A percentile compares a stretch with the other conserved stretches of the same genome.
Conservation (phyloP, 2,113 vertebrate species). For the Eurystomus gularis region DNA sequence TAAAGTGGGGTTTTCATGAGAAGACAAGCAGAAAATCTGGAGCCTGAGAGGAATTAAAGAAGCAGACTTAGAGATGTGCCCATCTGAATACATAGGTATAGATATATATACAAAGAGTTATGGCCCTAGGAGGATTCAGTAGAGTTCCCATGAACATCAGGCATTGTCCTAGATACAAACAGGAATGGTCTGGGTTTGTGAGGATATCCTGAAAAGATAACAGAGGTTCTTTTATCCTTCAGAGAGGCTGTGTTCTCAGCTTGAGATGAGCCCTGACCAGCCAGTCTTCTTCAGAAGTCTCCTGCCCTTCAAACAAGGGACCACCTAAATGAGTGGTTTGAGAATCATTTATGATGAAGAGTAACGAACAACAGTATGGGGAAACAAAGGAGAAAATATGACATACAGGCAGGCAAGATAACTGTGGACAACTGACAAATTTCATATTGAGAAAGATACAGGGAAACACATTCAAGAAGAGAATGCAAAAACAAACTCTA, state of each 20-base stretch:
- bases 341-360: neutral
- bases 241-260: neutral
- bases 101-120: neutral
- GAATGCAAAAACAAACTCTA: neutral
- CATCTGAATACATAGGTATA: neutral
- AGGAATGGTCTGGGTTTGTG: neutral
- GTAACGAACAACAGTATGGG: neutral
- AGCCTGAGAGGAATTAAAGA: neutral
- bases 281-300: neutral
- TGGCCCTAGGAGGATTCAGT: neutral
- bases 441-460: neutral
- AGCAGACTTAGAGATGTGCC: neutral
- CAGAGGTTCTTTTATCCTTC: neutral
- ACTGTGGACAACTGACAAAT: neutral
- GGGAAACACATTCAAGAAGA: neutral
- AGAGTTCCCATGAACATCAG: neutral
- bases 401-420: neutral
- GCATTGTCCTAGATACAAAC: neutral
- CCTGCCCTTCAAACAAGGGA: neutral
- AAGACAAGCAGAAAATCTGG: neutral
- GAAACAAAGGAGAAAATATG: neutral
- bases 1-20: neutral
- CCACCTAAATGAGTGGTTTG: neutral
- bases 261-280: neutral
- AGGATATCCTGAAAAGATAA: neutral